Evolutionary conservation across 2,113 vertebrate genomes (phyloP).

Genomic region (Lipophrys pholis): DNA sequence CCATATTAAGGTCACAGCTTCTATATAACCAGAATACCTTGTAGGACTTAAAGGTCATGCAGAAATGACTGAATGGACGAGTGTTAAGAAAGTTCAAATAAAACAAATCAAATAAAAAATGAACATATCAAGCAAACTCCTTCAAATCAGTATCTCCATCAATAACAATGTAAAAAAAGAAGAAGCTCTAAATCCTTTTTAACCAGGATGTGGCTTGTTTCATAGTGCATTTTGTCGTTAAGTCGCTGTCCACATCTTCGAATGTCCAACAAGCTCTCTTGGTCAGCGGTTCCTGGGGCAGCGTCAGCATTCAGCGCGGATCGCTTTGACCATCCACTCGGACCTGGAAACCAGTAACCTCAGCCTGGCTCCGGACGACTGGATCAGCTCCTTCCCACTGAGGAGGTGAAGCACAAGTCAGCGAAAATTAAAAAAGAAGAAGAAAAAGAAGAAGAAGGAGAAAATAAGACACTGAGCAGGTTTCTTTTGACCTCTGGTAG

Average conservation of each 20-base stretch:
- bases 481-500: constrained; percentile 71
- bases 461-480: background rate
- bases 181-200: background rate
- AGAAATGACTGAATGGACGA: too few relatives aligned
- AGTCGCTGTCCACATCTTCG: background rate
- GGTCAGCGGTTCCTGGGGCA: background rate
- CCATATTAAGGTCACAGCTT: too few relatives aligned
- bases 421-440: background rate
- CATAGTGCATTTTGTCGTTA: constrained; percentile 23
- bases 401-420: background rate
- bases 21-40: too few relatives aligned
- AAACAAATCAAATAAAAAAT: too few relatives aligned
- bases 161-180: too few relatives aligned
- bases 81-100: too few relatives aligned
- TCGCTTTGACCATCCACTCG: constrained; percentile 49
- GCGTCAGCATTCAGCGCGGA: constrained; percentile 60
- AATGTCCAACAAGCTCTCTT: background rate
- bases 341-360: constrained; percentile 78
- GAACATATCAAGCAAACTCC: too few relatives aligned
- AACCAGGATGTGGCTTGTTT: background rate
- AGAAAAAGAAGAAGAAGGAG: background rate
- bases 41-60: too few relatives aligned
- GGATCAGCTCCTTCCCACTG: constrained; percentile 83
- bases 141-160: too few relatives aligned
- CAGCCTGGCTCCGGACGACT: constrained; percentile 77